Conservation (phyloP, 2,797 vertebrate species). For the Tokudaia tokunoshimensis region DNA sequence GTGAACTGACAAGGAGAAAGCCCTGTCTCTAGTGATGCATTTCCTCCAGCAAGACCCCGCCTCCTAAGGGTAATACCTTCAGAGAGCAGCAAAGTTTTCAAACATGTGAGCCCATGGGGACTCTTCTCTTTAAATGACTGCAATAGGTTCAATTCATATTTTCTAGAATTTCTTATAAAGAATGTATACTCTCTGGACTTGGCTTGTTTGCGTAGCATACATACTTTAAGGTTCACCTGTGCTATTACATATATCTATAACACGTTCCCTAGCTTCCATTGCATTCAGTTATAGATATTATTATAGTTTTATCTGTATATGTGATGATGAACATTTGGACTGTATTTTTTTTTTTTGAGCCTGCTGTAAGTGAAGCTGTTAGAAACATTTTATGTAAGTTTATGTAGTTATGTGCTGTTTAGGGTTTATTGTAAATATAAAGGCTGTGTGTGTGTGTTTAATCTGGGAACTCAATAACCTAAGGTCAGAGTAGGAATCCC, state of each 20-base stretch:
- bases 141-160: constrained; percentile 1
- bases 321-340: background rate
- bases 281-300: background rate
- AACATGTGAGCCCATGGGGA: background rate
- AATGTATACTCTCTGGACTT: background rate
- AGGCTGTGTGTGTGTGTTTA: background rate
- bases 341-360: background rate
- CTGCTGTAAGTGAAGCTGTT: background rate
- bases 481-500: background rate
- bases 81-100: background rate
- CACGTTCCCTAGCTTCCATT: background rate
- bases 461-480: background rate
- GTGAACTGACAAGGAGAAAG: background rate
- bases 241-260: background rate
- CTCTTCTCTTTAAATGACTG: background rate
- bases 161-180: background rate
- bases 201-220: background rate
- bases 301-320: background rate
- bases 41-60: background rate
- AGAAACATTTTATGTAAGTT: background rate
- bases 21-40: too few species aligned
- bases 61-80: background rate
- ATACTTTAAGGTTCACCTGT: background rate
- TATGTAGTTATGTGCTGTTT: background rate
- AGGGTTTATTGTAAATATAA: background rate